Conservation (phyloP, 2,797 vertebrate genomes). For the Threskiornis aethiopicus region DNA sequence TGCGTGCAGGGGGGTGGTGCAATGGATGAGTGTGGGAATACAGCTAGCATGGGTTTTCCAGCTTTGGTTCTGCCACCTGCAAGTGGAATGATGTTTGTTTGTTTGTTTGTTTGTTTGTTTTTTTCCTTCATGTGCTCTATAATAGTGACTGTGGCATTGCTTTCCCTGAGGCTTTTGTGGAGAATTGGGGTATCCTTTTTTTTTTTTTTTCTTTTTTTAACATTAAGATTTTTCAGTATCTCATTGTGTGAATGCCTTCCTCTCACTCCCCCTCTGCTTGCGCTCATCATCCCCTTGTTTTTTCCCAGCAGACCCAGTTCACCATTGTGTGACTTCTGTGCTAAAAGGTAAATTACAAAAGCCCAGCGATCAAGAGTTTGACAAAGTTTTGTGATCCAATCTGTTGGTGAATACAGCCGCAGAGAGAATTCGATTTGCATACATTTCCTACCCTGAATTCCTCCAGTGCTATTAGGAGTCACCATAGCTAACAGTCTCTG, state of each 20-base stretch:
- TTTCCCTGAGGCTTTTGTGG: not conserved
- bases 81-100: not conserved
- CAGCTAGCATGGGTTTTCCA: not conserved
- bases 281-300: not conserved
- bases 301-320: not conserved
- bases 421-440: constrained; percentile 41
- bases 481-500: constrained; percentile 37
- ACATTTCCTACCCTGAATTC: constrained; percentile 49
- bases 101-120: not conserved
- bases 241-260: not conserved
- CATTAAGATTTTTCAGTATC: not conserved
- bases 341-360: not conserved
- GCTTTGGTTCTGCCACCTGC: not conserved
- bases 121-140: not conserved
- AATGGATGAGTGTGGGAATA: not conserved
- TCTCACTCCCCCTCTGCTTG: not conserved
- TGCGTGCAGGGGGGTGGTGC: not conserved
- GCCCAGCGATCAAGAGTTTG: not conserved
- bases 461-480: constrained; percentile 3
- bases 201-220: not conserved
- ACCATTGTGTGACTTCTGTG: not conserved
- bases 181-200: not conserved
- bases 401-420: not conserved
- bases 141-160: not conserved
- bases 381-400: not conserved